phyloP scores from a whole-genome alignment of 2,113 vertebrate genomes.

The Myotis lucifugus region DNA sequence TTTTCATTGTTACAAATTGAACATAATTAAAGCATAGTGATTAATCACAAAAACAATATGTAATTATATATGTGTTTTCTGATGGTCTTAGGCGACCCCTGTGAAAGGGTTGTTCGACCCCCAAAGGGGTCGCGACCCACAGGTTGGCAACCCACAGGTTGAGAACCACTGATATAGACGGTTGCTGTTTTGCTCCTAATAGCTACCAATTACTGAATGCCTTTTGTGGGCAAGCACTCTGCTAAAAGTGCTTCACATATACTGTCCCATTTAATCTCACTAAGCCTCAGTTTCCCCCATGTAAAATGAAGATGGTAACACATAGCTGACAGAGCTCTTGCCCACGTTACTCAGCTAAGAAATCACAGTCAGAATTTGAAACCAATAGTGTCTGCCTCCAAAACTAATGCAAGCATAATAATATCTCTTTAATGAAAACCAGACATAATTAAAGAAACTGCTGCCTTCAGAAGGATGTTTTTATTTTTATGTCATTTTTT shows the following conservation, averaged over 20 bases:
- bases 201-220: background rate
- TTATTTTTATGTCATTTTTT: background rate
- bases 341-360: background rate
- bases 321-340: background rate
- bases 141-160: too few relatives aligned
- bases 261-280: background rate
- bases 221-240: background rate
- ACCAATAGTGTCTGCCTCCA: background rate
- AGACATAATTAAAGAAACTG: background rate
- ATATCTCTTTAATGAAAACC: background rate
- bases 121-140: too few relatives aligned
- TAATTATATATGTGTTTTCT: too few relatives aligned
- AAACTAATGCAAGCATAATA: background rate
- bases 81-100: too few relatives aligned
- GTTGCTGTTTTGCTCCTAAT: background rate
- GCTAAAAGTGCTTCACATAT: background rate
- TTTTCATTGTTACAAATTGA: too few relatives aligned
- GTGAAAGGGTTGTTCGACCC: too few relatives aligned
- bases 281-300: background rate
- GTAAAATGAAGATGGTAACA: background rate
- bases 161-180: background rate
- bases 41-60: too few relatives aligned
- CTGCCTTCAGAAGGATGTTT: background rate
- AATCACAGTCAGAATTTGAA: constrained; percentile 14
- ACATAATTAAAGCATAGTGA: too few relatives aligned